Base-by-base conservation (phyloP, 2,888 invertebrate genomes). In the Trichacis sp. region DNA sequence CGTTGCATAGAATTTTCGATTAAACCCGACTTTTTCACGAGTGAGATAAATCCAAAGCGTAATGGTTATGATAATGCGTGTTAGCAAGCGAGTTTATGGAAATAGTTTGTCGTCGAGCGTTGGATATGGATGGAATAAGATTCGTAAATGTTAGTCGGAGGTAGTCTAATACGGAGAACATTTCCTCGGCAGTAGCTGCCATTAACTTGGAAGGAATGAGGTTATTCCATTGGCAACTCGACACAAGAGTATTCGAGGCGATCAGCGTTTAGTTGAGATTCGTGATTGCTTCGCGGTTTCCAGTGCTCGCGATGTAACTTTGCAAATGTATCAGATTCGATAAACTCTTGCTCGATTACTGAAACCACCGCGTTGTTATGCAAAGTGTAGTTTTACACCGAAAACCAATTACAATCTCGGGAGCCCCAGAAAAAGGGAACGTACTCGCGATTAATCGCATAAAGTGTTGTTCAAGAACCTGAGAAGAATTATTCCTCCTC, bases 211-310 rank as follows among this genome's bases (percentile, higher is more conserved):
- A 51, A 68, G 67, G 63, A 68, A 68, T 58, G 67, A 68, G 67
- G 67, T 64, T 68, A 64, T 64, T 68, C 56, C 67, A 68, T 68
- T 68, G 67, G 60, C 63, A 64, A 68, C 63, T 61, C 64, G 48
- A 45, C 68, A 68, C 67, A 64, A 68, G 63, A 63, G 67, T 57
- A 60, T 60, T 64, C 64, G 67, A 63, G 45, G 63, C 67, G 67
- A 68, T 64, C 67, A 68, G 63, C 67, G 60, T 64, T 68, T 68
- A 64, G 60, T 68, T 68, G 53, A 42, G 54, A 60, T 53, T 64
- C 64, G 61, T 64, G 68, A 68, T 68, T 64, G 64, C 64, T 64
- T 68, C 55, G 68, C 43, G 68, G 68, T 64, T 61, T 64, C 64
- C 45, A 58, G 42, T 49, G 24, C 17, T 64, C 64, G 64, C 63